A percentile compares a stretch with the other conserved stretches of the same genome.
Conservation (phyloP, 2,888 invertebrate species). For the Esperia sulphurella region DNA sequence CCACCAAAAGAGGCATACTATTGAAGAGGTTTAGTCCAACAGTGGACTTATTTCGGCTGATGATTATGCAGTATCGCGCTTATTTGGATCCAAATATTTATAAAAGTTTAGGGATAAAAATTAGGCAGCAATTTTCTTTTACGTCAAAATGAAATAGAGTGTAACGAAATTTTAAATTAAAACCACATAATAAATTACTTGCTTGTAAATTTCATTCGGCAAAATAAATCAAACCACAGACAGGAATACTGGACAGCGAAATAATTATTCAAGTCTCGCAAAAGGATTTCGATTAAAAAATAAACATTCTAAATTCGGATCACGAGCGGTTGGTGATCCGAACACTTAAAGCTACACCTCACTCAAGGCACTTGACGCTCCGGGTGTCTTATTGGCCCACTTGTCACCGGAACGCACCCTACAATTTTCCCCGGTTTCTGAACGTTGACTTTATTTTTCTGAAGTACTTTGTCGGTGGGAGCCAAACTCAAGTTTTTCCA, state of each 20-base stretch:
- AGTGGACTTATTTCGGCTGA: too few relatives aligned
- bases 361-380: conserved; percentile 11
- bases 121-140: too few relatives aligned
- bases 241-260: not conserved
- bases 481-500: too few relatives aligned
- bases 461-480: not conserved
- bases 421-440: conserved; percentile 3
- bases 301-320: conserved; percentile 34
- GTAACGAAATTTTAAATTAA: too few relatives aligned
- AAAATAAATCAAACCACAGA: too few relatives aligned
- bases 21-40: too few relatives aligned
- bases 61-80: too few relatives aligned
- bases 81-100: too few relatives aligned
- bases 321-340: conserved; percentile 36
- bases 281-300: conserved; percentile 9
- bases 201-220: too few relatives aligned
- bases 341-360: conserved; percentile 26
- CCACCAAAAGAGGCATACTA: not conserved
- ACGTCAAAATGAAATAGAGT: too few relatives aligned
- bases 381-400: conserved; percentile 37
- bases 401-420: conserved; percentile 31
- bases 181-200: too few relatives aligned
- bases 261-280: conserved; percentile 1
- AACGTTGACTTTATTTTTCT: conserved; percentile 1
- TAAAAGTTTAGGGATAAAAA: too few relatives aligned